These are phyloP conservation scores for Gadopsis bispinosus DNA, from an alignment of 2,797 vertebrate species.

Conservation along the genomic window DNA sequence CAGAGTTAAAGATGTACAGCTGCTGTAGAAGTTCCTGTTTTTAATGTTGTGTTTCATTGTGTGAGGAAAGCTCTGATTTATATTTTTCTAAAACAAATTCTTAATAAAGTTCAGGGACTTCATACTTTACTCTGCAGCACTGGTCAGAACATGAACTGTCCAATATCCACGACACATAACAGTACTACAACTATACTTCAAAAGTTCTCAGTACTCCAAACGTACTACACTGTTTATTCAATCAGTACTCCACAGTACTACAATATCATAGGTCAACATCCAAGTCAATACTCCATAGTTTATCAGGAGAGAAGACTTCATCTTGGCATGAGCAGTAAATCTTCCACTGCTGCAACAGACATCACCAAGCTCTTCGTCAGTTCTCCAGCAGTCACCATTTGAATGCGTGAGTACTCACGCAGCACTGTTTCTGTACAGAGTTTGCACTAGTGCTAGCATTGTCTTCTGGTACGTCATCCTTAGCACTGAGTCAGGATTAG, in stretches of 20 bases:
- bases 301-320: constrained; percentile 52
- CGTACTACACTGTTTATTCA: constrained; percentile 79
- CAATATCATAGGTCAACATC: constrained; percentile 72
- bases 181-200: constrained; percentile 79
- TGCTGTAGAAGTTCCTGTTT: constrained; percentile 75
- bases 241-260: constrained; percentile 80
- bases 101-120: constrained; percentile 14
- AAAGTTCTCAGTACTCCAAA: constrained; percentile 79
- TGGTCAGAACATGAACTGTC: constrained; percentile 71
- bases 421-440: constrained; percentile 64
- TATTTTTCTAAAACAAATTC: constrained; percentile 22
- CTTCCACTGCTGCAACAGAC: constrained; percentile 43
- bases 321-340: constrained; percentile 56
- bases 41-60: constrained; percentile 16
- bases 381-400: constrained; percentile 43
- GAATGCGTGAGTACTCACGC: constrained; percentile 41
- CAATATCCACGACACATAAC: constrained; percentile 70
- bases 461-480: constrained; percentile 56
- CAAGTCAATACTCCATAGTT: constrained; percentile 65
- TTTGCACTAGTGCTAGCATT: constrained; percentile 44
- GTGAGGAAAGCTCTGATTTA: constrained; percentile 38
- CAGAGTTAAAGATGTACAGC: constrained; percentile 82
- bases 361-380: constrained; percentile 38
- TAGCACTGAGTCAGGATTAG: constrained; percentile 57
- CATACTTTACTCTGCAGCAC: constrained; percentile 79